phyloP scores from a whole-genome alignment of 2,113 vertebrate genomes.

The Sinocyclocheilus anshuiensis region DNA sequence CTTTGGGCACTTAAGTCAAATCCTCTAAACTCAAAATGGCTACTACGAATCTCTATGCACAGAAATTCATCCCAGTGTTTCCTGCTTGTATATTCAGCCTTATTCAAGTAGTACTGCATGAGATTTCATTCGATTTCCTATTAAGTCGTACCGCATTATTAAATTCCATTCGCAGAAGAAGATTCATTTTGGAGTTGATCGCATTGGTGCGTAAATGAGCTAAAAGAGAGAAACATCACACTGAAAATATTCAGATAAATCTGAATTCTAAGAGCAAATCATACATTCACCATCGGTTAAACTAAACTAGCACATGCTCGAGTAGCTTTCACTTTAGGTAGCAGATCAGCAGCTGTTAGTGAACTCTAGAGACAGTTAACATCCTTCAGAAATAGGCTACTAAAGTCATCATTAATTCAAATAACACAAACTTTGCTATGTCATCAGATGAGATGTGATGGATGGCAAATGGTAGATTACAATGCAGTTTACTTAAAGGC shows the following conservation, averaged over 20 bases:
- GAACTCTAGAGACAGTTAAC: slow-evolving; percentile 46
- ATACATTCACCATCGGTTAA: slow-evolving; percentile 83
- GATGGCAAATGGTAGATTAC: slow-evolving; percentile 31
- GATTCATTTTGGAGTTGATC: slow-evolving; percentile 10
- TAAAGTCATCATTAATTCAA: slow-evolving; percentile 30
- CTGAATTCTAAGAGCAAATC: slow-evolving; percentile 75
- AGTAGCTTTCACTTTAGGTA: slow-evolving; percentile 41
- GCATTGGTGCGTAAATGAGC: not conserved
- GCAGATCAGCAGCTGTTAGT: slow-evolving; percentile 58
- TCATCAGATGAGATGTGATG: slow-evolving; percentile 46
- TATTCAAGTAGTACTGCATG: slow-evolving; percentile 27
- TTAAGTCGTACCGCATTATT: not conserved
- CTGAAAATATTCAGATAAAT: slow-evolving; percentile 39
- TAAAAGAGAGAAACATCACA: slow-evolving; percentile 40
- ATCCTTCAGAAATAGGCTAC: slow-evolving; percentile 26
- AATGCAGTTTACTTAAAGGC: slow-evolving; percentile 34
- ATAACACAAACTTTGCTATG: slow-evolving; percentile 42
- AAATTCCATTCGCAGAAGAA: not conserved
- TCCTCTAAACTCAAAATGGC: not conserved
- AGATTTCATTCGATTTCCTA: not conserved
- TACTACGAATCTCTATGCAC: not conserved
- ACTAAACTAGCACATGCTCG: slow-evolving; percentile 67
- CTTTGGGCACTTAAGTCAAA: slow-evolving; percentile 20
- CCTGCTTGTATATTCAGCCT: not conserved
- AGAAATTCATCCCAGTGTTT: slow-evolving; percentile 9